Evolutionary conservation across 1,140 invertebrate species (phyloP).

Genomic region (Laupala kohalensis): DNA sequence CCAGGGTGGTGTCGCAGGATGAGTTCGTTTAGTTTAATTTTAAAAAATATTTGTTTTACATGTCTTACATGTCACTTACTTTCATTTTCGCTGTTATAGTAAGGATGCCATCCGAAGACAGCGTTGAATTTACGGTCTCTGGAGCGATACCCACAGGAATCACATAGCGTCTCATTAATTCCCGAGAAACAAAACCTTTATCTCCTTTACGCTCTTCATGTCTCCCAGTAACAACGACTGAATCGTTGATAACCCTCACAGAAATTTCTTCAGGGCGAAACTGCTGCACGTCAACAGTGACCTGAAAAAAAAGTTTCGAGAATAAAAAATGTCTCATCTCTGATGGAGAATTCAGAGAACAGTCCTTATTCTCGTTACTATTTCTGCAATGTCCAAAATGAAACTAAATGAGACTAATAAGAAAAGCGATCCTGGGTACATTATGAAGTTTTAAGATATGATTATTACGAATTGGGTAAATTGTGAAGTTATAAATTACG

Average conservation of each 20-base stretch:
- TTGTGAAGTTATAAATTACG: no score
- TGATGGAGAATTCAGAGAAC: no score
- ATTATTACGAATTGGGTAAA: no score
- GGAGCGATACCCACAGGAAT: slow-evolving; percentile 33
- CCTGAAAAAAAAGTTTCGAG: slow-evolving; percentile 28
- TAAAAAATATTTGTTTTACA: no score
- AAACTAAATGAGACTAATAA: no score
- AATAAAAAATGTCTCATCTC: background rate
- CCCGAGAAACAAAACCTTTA: slow-evolving; percentile 57
- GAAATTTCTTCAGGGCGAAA: slow-evolving; percentile 77
- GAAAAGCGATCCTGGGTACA: no score
- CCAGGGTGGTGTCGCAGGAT: no score
- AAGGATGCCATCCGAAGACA: slow-evolving; percentile 31
- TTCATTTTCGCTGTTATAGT: slow-evolving; percentile 24
- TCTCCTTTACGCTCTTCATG: slow-evolving; percentile 72
- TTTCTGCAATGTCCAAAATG: no score
- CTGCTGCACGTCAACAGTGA: slow-evolving; percentile 71
- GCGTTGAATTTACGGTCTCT: slow-evolving; percentile 27
- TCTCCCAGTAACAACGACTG: slow-evolving; percentile 64
- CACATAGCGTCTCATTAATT: slow-evolving; percentile 55
- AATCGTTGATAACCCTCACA: slow-evolving; percentile 71
- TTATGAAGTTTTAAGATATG: no score
- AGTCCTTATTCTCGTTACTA: no score
- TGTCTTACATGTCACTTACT: no score
- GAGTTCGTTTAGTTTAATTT: no score